Conservation (phyloP, 2,888 invertebrate species). For the Camponotus fellah region DNA sequence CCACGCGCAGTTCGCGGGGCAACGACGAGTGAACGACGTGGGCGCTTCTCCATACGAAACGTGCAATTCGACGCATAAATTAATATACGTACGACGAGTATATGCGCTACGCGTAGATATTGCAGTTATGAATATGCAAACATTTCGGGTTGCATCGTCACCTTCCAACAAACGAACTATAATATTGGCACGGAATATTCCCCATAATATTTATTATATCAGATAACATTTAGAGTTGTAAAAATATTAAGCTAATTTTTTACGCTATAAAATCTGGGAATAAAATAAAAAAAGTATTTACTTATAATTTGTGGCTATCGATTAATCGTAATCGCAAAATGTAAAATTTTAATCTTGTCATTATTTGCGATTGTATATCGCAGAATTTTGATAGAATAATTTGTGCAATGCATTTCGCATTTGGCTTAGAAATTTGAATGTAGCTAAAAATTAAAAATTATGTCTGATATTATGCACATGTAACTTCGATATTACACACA, state of each 20-base stretch:
- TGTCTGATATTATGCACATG: no score
- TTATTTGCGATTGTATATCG: not conserved
- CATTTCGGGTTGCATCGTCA: constrained; percentile 62
- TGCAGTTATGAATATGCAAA: constrained; percentile 78
- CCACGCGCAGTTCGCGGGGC: constrained; percentile 37
- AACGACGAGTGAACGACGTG: constrained; percentile 60
- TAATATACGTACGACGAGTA: constrained; percentile 66
- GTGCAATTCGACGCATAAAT: constrained; percentile 66
- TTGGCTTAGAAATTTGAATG: not conserved
- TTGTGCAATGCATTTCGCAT: not conserved
- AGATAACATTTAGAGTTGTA: not conserved
- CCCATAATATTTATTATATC: not conserved
- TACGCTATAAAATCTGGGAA: not conserved
- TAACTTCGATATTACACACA: not conserved
- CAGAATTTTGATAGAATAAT: not conserved
- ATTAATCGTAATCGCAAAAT: not conserved
- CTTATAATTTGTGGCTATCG: not conserved
- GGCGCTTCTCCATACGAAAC: constrained; percentile 52
- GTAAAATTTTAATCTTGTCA: not conserved
- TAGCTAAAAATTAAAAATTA: not conserved
- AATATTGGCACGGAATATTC: constrained; percentile 68
- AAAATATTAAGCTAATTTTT: constrained; percentile 35
- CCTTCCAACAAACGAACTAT: constrained; percentile 67
- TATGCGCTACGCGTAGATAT: constrained; percentile 51
- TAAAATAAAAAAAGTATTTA: not conserved